Evolutionary conservation across 2,113 vertebrate genomes (phyloP), one percentile per base, ranked within the genome.

Genomic region (Narcine bancroftii): DNA sequence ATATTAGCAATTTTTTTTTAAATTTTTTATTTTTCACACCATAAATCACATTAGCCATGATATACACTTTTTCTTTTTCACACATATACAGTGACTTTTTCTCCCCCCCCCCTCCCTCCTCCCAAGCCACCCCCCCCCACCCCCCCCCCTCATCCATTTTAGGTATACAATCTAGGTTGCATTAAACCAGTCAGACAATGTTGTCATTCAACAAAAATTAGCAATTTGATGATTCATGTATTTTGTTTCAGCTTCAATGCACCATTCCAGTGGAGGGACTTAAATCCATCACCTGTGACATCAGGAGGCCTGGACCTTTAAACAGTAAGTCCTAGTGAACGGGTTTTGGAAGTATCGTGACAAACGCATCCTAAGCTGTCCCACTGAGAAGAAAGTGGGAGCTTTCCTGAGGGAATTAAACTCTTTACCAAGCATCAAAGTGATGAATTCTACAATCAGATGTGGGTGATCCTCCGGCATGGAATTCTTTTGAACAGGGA

Each of bases 371-470:
- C 50, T 53, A 87, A 2, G 47, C 53, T 81, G 45, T n/a, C 26
- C 3, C 26, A 19, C 17, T 1, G 45, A 81, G 26, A 13, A 33
- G 13, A 11, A 83, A 81, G 50, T 2, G 15, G 2, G 5, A 1
- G 53, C 79, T 47, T 83, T 56, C 26, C 79, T 36, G 29, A 60
- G 33, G 53, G 53, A 33, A 87, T 60, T 60, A 60, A 63, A 19
- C 81, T 39, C 81, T 36, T 36, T 87, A 60, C 33, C 81, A 60
- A 63, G 53, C 81, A 36, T 87, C 50, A 87, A 36, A 60, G 53
- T 87, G 60, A 87, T 87, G 60, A 87, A 87, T 87, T 87, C 53
- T 9, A n/a, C 33, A 17, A 87, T 87, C 81, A 87, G 81, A 63
- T 63, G 81, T 15, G 33, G 53, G 53, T 87, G 81, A 87, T 53